phyloP scores from a whole-genome alignment of 2,113 vertebrate species.

The Artemisiospiza belli region DNA sequence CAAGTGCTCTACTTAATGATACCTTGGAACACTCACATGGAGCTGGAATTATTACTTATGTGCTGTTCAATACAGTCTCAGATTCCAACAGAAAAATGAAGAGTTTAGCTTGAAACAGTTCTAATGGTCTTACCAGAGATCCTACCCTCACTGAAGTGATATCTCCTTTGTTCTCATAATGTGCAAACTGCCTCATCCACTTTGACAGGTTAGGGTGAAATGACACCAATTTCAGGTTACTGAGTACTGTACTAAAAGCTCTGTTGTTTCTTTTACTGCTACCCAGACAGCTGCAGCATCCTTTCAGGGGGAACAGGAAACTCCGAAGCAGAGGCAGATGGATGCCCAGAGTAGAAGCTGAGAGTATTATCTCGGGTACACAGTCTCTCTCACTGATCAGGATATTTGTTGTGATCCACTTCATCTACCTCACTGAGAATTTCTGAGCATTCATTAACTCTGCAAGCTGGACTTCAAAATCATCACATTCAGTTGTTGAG shows the following conservation, averaged over 20 bases:
- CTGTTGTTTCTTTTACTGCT: background rate
- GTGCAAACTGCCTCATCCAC: background rate
- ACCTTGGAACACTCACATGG: background rate
- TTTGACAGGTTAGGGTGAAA: slow-evolving; percentile 23
- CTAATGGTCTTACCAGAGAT: slow-evolving; percentile 9
- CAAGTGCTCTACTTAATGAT: background rate
- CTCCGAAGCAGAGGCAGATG: background rate
- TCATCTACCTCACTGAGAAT: background rate
- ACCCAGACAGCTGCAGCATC: background rate
- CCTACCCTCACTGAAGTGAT: background rate
- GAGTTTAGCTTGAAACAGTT: background rate
- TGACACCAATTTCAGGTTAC: slow-evolving; percentile 21
- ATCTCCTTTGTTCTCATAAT: slow-evolving; percentile 23
- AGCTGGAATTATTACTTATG: slow-evolving; percentile 9
- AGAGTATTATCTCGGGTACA: background rate
- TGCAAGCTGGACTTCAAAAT: background rate
- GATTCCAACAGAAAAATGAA: background rate
- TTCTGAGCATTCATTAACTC: background rate
- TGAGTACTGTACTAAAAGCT: background rate
- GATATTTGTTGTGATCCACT: background rate
- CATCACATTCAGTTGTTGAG: background rate
- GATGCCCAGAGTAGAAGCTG: background rate
- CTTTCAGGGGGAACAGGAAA: background rate
- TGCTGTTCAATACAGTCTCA: background rate
- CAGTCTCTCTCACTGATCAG: background rate